Conservation (phyloP, 1,140 invertebrate genomes). For the Ostrea edulis region DNA sequence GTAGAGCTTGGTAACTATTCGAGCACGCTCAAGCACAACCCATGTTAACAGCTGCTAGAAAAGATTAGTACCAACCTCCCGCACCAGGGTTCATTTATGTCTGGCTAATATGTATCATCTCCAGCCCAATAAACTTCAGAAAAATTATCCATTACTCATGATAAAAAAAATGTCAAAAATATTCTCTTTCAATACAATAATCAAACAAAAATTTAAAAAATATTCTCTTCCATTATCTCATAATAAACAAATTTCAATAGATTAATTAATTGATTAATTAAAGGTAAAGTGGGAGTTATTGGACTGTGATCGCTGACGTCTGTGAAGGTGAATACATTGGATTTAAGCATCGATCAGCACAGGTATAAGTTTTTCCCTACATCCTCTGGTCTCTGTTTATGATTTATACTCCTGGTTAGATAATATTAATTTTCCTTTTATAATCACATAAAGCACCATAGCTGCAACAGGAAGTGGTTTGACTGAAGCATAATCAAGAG, state of each 20-base stretch:
- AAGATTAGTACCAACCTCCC: neutral
- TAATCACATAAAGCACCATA: neutral
- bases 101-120: slow-evolving; percentile 1
- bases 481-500: neutral
- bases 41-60: neutral
- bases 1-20: neutral
- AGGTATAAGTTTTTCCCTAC: slow-evolving; percentile 22
- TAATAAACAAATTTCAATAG: too few relatives aligned
- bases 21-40: neutral
- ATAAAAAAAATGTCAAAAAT: neutral
- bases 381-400: neutral
- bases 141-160: neutral
- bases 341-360: slow-evolving; percentile 15
- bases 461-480: neutral
- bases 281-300: neutral
- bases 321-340: neutral
- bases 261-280: too few relatives aligned
- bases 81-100: slow-evolving; percentile 9
- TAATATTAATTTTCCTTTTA: neutral
- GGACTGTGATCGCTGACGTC: neutral
- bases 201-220: neutral
- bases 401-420: neutral
- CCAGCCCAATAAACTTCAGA: neutral
- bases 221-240: too few relatives aligned
- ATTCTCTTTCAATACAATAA: neutral